A percentile compares a stretch with the other conserved stretches of the same genome.
These are phyloP conservation scores for Halocaridina rubra DNA, from an alignment of 2,888 invertebrate genomes.

Conservation along the genomic window DNA sequence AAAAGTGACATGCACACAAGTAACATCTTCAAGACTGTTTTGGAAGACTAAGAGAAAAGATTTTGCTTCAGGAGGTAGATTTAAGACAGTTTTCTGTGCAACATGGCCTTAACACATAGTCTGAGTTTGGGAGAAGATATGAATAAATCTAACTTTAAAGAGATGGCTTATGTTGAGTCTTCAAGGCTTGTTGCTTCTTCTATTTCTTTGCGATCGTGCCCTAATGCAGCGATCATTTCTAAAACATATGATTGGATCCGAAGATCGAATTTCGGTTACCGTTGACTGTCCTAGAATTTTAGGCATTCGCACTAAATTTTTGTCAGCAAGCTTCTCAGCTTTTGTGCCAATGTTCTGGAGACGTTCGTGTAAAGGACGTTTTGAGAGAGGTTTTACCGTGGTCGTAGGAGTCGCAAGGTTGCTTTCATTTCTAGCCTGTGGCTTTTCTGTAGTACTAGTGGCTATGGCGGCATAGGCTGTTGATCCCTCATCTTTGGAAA, in stretches of 20 bases:
- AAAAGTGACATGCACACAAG: too few species aligned
- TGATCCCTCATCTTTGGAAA: background rate
- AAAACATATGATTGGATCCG: slow-evolving; percentile 47
- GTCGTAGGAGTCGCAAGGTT: background rate
- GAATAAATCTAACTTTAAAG: background rate
- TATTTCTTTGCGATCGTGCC: background rate
- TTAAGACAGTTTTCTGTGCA: background rate
- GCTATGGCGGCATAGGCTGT: background rate
- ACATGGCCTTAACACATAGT: background rate
- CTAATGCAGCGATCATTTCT: slow-evolving; percentile 24
- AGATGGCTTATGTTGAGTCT: background rate
- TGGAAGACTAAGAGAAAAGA: background rate
- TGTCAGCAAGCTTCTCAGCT: background rate
- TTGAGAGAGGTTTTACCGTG: slow-evolving; percentile 7
- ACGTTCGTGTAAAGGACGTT: slow-evolving; percentile 32
- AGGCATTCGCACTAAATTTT: slow-evolving; percentile 9
- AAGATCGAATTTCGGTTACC: slow-evolving; percentile 32
- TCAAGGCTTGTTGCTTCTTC: background rate
- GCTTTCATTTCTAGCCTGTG: background rate
- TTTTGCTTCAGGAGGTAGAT: background rate
- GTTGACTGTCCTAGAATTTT: slow-evolving; percentile 40
- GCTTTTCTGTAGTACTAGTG: background rate
- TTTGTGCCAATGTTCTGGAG: slow-evolving; percentile 24
- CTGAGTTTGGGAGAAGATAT: background rate
- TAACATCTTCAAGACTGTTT: too few species aligned